These are phyloP conservation scores for Tympanoctomys barrerae DNA, from an alignment of 2,797 vertebrate genomes.

Conservation along the genomic window DNA sequence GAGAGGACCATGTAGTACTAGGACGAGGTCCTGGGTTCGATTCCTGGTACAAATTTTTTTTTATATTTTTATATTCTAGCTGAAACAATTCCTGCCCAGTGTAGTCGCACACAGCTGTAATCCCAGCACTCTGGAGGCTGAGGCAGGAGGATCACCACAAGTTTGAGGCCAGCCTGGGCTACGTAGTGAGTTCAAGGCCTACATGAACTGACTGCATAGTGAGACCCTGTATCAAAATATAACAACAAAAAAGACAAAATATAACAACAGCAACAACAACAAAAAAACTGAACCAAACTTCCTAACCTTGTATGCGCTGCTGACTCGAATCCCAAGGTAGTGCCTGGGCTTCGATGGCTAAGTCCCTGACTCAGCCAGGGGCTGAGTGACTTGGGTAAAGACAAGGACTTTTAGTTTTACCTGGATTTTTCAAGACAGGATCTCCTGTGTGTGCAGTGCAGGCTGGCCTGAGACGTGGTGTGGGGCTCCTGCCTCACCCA, in stretches of 20 bases:
- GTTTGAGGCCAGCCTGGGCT: too few relatives aligned
- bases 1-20: neutral
- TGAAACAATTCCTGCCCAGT: conserved; percentile 6
- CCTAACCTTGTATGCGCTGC: conserved; percentile 84
- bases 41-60: too few relatives aligned
- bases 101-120: too few relatives aligned
- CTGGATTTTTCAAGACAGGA: neutral
- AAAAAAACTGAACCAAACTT: conserved; percentile 69
- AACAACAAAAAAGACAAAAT: too few relatives aligned
- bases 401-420: conserved; percentile 14
- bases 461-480: neutral
- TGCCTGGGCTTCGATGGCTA: conserved; percentile 27
- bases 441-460: neutral
- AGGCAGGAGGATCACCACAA: too few relatives aligned
- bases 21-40: too few relatives aligned
- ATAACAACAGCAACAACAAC: too few relatives aligned
- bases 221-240: too few relatives aligned
- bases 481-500: neutral
- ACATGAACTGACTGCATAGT: too few relatives aligned
- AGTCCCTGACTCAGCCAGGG: conserved; percentile 52
- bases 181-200: too few relatives aligned
- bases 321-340: neutral
- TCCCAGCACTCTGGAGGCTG: too few relatives aligned
- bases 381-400: conserved; percentile 24
- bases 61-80: conserved; percentile 82